Percentiles rank a stretch among this genome's conserved stretches.
Conservation (phyloP, 2,797 vertebrate genomes). For the Margarornis squamiger region DNA sequence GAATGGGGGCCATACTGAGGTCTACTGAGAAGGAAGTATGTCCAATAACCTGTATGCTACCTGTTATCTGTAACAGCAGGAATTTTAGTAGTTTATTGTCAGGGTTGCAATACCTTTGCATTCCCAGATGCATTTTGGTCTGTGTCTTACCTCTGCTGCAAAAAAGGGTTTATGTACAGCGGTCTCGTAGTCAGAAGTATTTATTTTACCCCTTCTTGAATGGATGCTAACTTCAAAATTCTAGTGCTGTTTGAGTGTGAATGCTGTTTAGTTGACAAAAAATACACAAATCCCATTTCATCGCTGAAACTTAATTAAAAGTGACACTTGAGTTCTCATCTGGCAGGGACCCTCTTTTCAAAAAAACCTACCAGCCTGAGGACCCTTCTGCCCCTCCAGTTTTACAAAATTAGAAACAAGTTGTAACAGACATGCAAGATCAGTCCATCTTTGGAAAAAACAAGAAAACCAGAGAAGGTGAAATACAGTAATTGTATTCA, state of each 20-base stretch:
- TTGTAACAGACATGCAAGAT: not conserved
- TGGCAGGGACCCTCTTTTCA: not conserved
- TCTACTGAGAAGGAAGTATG: not conserved
- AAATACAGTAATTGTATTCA: not conserved
- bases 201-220: not conserved
- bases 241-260: not conserved
- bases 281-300: not conserved
- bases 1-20: not conserved
- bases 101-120: not conserved
- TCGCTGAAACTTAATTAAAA: not conserved
- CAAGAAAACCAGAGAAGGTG: not conserved
- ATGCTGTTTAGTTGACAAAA: not conserved
- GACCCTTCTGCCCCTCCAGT: not conserved
- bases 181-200: not conserved
- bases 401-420: not conserved
- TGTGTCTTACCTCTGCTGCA: not conserved
- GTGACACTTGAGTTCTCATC: not conserved
- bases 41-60: not conserved
- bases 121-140: not conserved
- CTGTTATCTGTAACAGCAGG: not conserved
- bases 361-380: not conserved
- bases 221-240: not conserved
- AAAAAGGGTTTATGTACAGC: not conserved
- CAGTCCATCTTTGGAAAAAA: not conserved
- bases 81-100: not conserved